Conservation (phyloP, 2,113 vertebrate species). For the Origma solitaria region DNA sequence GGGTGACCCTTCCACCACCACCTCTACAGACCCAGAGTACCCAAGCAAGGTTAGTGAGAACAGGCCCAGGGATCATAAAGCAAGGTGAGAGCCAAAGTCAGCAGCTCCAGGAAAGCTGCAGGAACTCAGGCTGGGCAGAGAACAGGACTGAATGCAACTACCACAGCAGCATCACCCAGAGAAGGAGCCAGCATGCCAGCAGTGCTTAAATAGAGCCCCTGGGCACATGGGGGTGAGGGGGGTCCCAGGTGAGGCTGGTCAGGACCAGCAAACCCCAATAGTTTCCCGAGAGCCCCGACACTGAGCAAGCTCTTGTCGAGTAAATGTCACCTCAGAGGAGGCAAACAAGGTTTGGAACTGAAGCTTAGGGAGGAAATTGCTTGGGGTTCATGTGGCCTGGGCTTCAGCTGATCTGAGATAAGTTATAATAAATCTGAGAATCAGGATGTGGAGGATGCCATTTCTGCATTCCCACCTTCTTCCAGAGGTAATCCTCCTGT, state of each 20-base stretch:
- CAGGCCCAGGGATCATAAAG: not conserved
- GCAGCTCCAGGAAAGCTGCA: not conserved
- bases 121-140: not conserved
- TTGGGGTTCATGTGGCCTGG: rapidly evolving
- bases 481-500: not conserved
- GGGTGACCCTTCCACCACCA: not conserved
- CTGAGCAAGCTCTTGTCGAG: not conserved
- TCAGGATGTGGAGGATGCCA: not conserved
- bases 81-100: not conserved
- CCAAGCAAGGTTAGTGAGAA: not conserved
- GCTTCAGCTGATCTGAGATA: not conserved
- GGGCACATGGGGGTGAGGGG: rapidly evolving
- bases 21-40: not conserved
- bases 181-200: rapidly evolving
- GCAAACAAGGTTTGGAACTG: not conserved
- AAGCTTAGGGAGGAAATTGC: not conserved
- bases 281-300: rapidly evolving
- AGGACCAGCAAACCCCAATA: not conserved
- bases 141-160: rapidly evolving
- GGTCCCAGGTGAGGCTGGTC: not conserved
- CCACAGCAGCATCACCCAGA: rapidly evolving
- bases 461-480: not conserved
- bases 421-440: not conserved
- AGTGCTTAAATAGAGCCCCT: not conserved
- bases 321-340: not conserved